phyloP scores from a whole-genome alignment of 2,888 invertebrate species.

The Allacma fusca region DNA sequence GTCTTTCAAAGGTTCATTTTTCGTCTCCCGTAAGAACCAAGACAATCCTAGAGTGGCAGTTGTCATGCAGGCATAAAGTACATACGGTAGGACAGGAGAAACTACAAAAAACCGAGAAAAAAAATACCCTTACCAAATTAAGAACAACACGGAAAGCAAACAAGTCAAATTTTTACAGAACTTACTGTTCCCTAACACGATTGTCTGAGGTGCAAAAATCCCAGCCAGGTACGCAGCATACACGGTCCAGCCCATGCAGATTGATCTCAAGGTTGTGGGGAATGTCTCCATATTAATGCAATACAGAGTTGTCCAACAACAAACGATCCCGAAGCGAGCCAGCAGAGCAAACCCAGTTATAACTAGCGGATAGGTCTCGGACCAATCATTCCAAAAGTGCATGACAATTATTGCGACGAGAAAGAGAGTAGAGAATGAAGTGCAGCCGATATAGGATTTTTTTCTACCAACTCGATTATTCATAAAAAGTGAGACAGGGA shows the following conservation, averaged over 20 bases:
- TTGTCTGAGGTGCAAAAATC: slow-evolving; percentile 55
- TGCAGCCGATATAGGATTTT: slow-evolving; percentile 49
- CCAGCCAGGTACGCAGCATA: slow-evolving; percentile 53
- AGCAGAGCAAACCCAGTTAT: slow-evolving; percentile 38
- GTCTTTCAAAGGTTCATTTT: slow-evolving; percentile 50
- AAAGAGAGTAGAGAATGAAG: slow-evolving; percentile 48
- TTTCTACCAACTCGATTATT: slow-evolving; percentile 51
- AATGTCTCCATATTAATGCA: slow-evolving; percentile 42
- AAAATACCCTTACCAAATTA: background rate
- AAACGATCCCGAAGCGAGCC: slow-evolving; percentile 39
- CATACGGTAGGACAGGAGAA: slow-evolving; percentile 52
- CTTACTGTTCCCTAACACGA: slow-evolving; percentile 52
- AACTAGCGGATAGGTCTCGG: slow-evolving; percentile 22
- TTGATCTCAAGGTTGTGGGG: slow-evolving; percentile 52
- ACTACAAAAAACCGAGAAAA: slow-evolving; percentile 44
- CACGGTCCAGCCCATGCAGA: slow-evolving; percentile 52
- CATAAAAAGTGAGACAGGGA: slow-evolving; percentile 13
- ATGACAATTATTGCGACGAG: slow-evolving; percentile 46
- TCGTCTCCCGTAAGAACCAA: slow-evolving; percentile 51
- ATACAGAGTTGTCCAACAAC: slow-evolving; percentile 46
- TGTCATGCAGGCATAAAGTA: slow-evolving; percentile 52
- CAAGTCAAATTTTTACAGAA: too few species aligned
- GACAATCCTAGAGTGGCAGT: slow-evolving; percentile 43
- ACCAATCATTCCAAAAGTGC: slow-evolving; percentile 10
- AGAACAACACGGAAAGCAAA: too few species aligned